Conservation (phyloP, 1,140 invertebrate species). For the Eupristina koningsbergeri region DNA sequence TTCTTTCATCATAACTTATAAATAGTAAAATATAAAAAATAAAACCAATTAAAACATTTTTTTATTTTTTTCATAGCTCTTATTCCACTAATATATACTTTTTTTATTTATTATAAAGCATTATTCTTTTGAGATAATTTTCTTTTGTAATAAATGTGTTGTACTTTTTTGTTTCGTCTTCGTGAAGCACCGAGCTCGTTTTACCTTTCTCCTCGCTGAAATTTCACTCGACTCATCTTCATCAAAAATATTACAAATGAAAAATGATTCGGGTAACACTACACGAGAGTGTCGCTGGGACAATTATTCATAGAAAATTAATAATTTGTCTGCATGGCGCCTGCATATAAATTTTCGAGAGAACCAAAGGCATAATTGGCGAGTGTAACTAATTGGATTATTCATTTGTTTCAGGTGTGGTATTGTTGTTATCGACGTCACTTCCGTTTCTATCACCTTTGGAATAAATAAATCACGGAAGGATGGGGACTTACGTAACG, state of each 20-base stretch:
- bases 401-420: constrained; percentile 20
- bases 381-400: constrained; percentile 48
- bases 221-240: not conserved
- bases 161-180: not conserved
- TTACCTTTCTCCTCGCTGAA: not conserved
- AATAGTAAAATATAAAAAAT: too few species aligned
- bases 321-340: not conserved
- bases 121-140: not conserved
- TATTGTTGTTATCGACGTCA: not conserved
- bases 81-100: too few species aligned
- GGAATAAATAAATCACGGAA: constrained; percentile 25
- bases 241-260: not conserved
- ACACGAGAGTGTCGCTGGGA: not conserved
- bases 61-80: too few species aligned
- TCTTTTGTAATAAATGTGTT: not conserved
- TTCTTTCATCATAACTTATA: too few species aligned
- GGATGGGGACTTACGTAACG: constrained; percentile 74
- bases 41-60: too few species aligned
- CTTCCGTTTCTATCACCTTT: not conserved
- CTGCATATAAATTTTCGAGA: not conserved
- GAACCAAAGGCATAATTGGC: not conserved
- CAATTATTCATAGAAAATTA: constrained; percentile 10
- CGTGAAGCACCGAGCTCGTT: not conserved
- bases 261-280: not conserved
- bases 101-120: too few species aligned